A percentile compares a stretch with the other conserved stretches of the same genome.
phyloP scores from a whole-genome alignment of 2,113 vertebrate genomes.

The Phyllostomus hastatus region DNA sequence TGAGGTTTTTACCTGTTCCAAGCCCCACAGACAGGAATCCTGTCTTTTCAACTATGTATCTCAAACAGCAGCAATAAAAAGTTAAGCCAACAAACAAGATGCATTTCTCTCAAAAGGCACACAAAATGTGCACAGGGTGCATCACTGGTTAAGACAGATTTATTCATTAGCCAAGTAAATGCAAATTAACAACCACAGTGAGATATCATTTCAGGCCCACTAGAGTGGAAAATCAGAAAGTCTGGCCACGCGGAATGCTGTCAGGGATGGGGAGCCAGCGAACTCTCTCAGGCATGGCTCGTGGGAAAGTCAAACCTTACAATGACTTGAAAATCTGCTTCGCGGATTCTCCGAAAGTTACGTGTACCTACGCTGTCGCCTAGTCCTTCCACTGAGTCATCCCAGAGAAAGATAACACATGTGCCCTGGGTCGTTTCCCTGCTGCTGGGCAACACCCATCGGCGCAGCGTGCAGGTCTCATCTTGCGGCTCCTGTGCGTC shows the following conservation, averaged over 20 bases:
- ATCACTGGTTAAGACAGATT: conserved; percentile 47
- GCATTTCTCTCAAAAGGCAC: not conserved
- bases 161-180: conserved; percentile 20
- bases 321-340: not conserved
- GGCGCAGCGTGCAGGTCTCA: not conserved
- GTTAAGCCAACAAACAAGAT: not conserved
- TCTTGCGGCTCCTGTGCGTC: not conserved
- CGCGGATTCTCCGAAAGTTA: not conserved
- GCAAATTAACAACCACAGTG: not conserved
- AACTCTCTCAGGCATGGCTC: rapidly evolving
- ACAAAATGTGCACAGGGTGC: conserved; percentile 33
- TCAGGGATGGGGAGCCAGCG: rapidly evolving
- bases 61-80: not conserved
- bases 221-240: not conserved
- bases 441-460: not conserved
- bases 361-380: too few species aligned
- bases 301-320: not conserved
- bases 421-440: not conserved
- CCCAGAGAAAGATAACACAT: not conserved
- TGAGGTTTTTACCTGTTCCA: not conserved
- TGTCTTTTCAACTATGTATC: not conserved
- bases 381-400: not conserved
- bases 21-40: not conserved
- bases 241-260: rapidly evolving
- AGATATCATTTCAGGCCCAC: not conserved